Evolutionary conservation across 2,113 vertebrate species (phyloP), one percentile per base, ranked within the genome.

Genomic region (Pogonocichla stellata): DNA sequence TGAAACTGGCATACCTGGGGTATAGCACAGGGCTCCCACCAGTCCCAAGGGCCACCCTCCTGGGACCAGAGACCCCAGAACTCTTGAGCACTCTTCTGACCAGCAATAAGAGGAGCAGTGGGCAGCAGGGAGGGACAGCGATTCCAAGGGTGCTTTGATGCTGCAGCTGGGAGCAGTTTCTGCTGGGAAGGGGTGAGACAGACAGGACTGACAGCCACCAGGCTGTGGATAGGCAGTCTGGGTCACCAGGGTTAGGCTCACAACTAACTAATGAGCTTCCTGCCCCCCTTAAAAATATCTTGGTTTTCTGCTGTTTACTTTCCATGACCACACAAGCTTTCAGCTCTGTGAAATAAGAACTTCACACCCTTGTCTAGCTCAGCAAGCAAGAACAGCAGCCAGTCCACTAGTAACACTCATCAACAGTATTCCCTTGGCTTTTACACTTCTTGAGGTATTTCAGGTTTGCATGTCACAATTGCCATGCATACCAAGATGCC

Each of bases 251-350:
- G 24, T 92, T 94, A 81, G 71, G 53, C 60, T 88, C 9, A 28
- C 22, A 16, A 54, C 78, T 47, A 80, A 12, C 5, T 88, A 53
- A 75, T 29, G 33, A 92, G 26, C 53, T 74, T 40, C 66, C 43
- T 12, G 7, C 7, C 31, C 14, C 5, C 14, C 53, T 73, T 81
- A 38, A 91, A 87, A 91, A 73, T 19, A 79, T 17, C 61, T 87
- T 89, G 48, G n/a, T 47, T 80, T 86, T 94, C 50, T 94, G 7
- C 22, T 86, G 40, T 83, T 96, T 96, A 14, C 15, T 88, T 89
- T 92, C 47, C 29, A 33, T 29, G 45, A 90, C n/a, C 73, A 57
- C 75, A 65, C 6, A 95, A 61, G 10, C 20, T 91, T 70, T 58
- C 50, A 83, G 62, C 48, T 90, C 36, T 36, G 51, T 50, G 31